Evolutionary conservation across 1,140 invertebrate genomes (phyloP).

Genomic region (Marisa cornuarietis): DNA sequence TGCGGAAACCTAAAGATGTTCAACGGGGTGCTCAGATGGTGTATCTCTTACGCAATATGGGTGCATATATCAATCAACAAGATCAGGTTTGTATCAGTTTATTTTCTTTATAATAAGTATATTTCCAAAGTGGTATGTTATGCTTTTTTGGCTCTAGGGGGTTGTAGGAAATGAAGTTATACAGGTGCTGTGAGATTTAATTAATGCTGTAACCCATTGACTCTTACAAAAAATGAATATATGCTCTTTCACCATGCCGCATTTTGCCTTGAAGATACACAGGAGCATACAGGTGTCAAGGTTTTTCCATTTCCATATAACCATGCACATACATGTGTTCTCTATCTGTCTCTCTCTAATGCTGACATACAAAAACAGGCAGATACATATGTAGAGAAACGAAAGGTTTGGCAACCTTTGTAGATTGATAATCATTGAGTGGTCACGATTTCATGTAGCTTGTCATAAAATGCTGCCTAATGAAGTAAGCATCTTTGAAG

Average conservation of each 20-base stretch:
- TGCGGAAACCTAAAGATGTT: constrained; percentile 11
- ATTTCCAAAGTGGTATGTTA: not conserved
- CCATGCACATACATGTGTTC: not conserved
- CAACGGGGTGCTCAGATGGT: constrained; percentile 31
- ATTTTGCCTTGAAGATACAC: too few relatives aligned
- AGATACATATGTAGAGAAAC: not conserved
- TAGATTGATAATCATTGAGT: too few relatives aligned
- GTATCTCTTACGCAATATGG: constrained; percentile 43
- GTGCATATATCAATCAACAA: constrained; percentile 36
- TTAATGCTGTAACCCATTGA: not conserved
- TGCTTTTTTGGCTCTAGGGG: not conserved
- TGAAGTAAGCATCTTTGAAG: too few relatives aligned
- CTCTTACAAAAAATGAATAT: too few relatives aligned
- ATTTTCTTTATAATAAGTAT: too few relatives aligned
- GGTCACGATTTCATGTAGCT: too few relatives aligned
- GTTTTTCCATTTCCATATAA: not conserved
- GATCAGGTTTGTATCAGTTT: constrained; percentile 31
- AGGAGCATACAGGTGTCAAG: too few relatives aligned
- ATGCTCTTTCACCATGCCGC: too few relatives aligned
- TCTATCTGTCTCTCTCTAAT: not conserved
- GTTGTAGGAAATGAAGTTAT: not conserved
- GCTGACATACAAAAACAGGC: not conserved
- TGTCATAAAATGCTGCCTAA: too few relatives aligned
- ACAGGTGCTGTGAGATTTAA: not conserved
- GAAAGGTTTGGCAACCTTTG: not conserved